phyloP scores from a whole-genome alignment of 1,140 invertebrate species.

The Aphelinus certus region DNA sequence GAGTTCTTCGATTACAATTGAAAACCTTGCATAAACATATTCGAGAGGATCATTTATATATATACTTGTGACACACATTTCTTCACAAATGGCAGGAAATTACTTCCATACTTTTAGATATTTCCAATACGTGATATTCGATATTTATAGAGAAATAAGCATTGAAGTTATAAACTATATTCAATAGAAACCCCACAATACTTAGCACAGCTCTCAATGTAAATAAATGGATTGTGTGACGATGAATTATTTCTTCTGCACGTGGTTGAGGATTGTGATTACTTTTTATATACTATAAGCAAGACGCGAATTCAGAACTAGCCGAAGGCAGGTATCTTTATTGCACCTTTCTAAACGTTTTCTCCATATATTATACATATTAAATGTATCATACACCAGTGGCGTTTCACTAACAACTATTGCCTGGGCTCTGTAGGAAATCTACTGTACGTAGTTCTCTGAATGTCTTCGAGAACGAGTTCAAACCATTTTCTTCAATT shows the following conservation, averaged over 20 bases:
- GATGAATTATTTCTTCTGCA: conserved; percentile 37
- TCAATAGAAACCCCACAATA: conserved; percentile 3
- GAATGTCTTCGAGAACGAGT: no score
- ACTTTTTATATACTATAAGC: conserved; percentile 42
- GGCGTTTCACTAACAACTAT: conserved; percentile 52
- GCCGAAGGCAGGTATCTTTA: conserved; percentile 69
- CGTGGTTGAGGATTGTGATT: conserved; percentile 45
- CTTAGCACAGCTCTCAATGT: conserved; percentile 10
- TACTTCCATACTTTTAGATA: no score
- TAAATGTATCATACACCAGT: conserved; percentile 44
- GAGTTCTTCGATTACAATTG: no score
- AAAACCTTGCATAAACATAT: no score
- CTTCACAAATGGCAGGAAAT: no score
- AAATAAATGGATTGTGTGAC: conserved; percentile 30
- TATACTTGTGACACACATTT: no score
- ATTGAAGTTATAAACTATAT: background rate
- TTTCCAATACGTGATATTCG: no score
- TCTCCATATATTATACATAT: conserved; percentile 13
- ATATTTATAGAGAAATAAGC: no score
- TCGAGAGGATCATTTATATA: no score
- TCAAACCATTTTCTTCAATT: no score
- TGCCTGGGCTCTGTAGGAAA: conserved; percentile 21
- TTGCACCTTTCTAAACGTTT: conserved; percentile 46
- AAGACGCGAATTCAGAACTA: conserved; percentile 65
- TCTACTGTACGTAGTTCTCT: background rate